phyloP scores from a whole-genome alignment of 1,140 invertebrate genomes.

The Atta colombica region DNA sequence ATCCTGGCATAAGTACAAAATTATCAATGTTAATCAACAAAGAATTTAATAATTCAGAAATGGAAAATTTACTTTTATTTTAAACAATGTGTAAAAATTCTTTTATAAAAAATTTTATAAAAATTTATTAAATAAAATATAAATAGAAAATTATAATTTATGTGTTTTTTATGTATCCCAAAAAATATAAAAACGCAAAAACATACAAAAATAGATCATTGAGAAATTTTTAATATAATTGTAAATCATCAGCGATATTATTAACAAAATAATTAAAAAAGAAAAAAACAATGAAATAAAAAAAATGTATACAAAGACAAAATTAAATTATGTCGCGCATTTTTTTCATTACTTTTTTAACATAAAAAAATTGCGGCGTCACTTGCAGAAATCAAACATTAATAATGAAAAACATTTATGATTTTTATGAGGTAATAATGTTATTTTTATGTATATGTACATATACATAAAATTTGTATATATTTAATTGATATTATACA shows the following conservation, averaged over 20 bases:
- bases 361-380: background rate
- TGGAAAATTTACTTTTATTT: background rate
- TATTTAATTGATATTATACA: constrained; percentile 3
- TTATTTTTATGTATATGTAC: background rate
- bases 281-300: constrained; percentile 6
- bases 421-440: background rate
- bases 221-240: background rate
- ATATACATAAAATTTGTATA: background rate
- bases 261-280: background rate
- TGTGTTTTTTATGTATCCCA: background rate
- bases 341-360: constrained; percentile 12
- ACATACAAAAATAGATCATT: background rate
- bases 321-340: background rate
- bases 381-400: constrained; percentile 1
- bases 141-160: background rate
- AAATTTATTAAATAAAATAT: background rate
- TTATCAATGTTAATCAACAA: no score
- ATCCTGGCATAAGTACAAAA: background rate
- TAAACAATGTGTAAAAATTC: background rate
- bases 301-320: background rate
- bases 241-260: background rate
- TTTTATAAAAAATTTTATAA: background rate
- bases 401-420: constrained; percentile 28
- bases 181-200: background rate
- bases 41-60: background rate